Base-by-base conservation (phyloP, 1,140 invertebrate species). In the Trichonephila inaurata region DNA sequence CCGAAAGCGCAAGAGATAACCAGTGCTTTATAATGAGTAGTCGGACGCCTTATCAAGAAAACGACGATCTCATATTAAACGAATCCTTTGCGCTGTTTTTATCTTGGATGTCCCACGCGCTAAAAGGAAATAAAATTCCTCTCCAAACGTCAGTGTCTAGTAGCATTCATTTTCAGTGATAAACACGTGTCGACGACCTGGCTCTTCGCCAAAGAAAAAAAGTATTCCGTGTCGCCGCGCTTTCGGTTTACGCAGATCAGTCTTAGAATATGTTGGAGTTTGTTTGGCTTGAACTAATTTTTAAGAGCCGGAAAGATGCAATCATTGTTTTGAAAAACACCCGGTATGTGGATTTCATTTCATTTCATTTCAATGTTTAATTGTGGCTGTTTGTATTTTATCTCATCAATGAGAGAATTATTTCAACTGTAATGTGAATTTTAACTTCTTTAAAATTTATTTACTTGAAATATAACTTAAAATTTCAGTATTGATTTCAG, bases 181-280 rank as follows among this genome's bases (percentile, higher is more conserved):
- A 89, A 89, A 89, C 88, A 72, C 64, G 88, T 89, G 88, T 89
- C 62, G 88, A 77, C 88, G 88, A 89, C 88, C 88, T 89, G 88
- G 88, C 28, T 89, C 64, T 19, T 89, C 88, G 88, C 88, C 88
- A 87, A 64, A 61, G 85, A 33, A 40, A 40, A 33, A 72, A 58
- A 10, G 64, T 21, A 21, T 21, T 28, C 60, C n/a, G 18, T 60
- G 83, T 60, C 83, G 83, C 83, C 83, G 28, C 28, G 24, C 72
- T 77, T 77, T 77, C 72, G 72, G 18, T 33, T 77, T 64, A 64
- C 12, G 21, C 12, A 64, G 18, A 64, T 77, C 72, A 77, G 33
- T 28, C 72, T 28, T 77, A 8, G 14, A 77, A 77, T 33, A 77
- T 77, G 72, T 28, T 33, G 18, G 24, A 40, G 18, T 77, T 16